Evolutionary conservation across 1,140 invertebrate species (phyloP), one percentile per base, ranked within the genome.

Genomic region (Bilobella aurantiaca): DNA sequence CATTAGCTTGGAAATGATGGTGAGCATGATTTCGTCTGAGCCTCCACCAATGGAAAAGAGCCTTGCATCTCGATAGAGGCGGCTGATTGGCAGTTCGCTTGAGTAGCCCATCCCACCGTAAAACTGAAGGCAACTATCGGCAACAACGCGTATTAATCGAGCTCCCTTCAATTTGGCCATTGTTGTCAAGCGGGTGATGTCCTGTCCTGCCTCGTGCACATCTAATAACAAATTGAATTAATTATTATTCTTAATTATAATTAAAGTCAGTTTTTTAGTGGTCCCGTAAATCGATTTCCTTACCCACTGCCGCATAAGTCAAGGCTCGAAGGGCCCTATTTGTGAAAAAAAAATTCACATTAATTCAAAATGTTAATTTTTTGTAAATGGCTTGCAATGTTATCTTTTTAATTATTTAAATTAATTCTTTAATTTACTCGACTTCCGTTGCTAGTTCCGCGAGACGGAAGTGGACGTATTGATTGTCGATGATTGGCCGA

Each of bases 81-180:
- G 72, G 42, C 77, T 78, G 32, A 84, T 75, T 3, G 75, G 66
- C 18, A 79, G 76, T 53, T 85, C 83, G 46, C 77, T 75, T 3
- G 81, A 82, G 74, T 79, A 86, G 1, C 84, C 84, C 81, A 83
- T 83, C 21, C 82, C 84, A 63, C 84, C 84, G 79, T 81, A 84
- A 69, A 75, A 84, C 75, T 85, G 84, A 30, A 85, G 74, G 74
- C 83, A 85, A 18, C 74, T 69, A 74, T 85, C 84, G 21, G 77
- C 74, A 0, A 82, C 74, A 70, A 80, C 76, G 29, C 84, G 72
- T 12, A 73, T 63, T 34, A 85, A 72, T 34, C 82, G 75, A 8
- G 82, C 84, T 28, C 73, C 74, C 75, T 85, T 85, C 34, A 85
- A 71, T 65, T 70, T 76, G 29, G 77, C 77, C 81, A 85, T 85